Evolutionary conservation across 1,140 invertebrate species (phyloP).

Genomic region (Rhagoletis pomonella): DNA sequence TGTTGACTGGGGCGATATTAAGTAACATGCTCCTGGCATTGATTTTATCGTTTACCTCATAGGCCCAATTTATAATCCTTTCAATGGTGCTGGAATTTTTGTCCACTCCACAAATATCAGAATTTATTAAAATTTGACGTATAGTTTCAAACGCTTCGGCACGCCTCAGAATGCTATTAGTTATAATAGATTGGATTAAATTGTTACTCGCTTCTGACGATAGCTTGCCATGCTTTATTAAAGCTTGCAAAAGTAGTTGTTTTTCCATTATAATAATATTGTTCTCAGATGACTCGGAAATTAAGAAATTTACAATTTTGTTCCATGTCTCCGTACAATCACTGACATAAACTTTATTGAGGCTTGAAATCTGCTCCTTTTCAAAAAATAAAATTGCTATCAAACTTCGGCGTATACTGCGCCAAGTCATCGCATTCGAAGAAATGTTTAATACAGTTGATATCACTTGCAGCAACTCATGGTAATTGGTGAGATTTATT

Average conservation of each 20-base stretch:
- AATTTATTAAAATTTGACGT: constrained; percentile 64
- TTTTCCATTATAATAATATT: constrained; percentile 64
- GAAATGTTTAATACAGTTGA: constrained; percentile 61
- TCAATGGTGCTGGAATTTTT: constrained; percentile 62
- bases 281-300: constrained; percentile 60
- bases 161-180: constrained; percentile 62
- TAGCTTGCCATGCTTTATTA: constrained; percentile 64
- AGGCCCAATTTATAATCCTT: constrained; percentile 65
- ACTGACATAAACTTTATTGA: constrained; percentile 55
- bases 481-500: constrained; percentile 63
- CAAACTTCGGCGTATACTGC: constrained; percentile 61
- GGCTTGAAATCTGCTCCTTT: constrained; percentile 57
- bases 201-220: constrained; percentile 54
- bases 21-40: constrained; percentile 63
- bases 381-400: constrained; percentile 54
- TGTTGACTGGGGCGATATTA: constrained; percentile 66
- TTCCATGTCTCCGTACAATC: constrained; percentile 60
- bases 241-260: constrained; percentile 61
- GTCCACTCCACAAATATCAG: constrained; percentile 61
- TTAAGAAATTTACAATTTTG: constrained; percentile 62
- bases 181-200: constrained; percentile 64
- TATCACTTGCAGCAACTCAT: constrained; percentile 58
- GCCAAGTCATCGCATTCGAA: constrained; percentile 62
- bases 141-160: constrained; percentile 68
- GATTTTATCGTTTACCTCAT: constrained; percentile 59